Percentiles rank a stretch among this genome's conserved stretches.
Evolutionary conservation across 2,888 invertebrate genomes (phyloP).

Genomic region (Erpobdella octoculata): DNA sequence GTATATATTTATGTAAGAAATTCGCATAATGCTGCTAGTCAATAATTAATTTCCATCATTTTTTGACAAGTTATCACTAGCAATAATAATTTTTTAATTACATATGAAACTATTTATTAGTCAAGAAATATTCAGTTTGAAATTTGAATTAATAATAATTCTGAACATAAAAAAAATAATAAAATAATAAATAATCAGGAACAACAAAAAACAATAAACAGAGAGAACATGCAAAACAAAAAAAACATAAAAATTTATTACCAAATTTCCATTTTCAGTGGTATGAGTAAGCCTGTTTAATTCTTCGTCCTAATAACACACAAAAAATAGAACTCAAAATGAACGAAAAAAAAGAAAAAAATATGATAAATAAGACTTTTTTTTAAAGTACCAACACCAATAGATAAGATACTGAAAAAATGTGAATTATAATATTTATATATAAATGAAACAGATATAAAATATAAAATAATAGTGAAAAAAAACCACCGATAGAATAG

Average conservation of each 20-base stretch:
- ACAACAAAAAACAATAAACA: background rate
- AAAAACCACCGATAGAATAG: background rate
- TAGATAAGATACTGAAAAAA: too few species aligned
- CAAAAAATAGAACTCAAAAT: background rate
- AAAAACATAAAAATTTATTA: too few species aligned
- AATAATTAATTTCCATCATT: too few species aligned
- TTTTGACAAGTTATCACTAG: too few species aligned
- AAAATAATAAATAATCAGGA: background rate
- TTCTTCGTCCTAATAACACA: background rate
- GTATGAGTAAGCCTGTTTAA: conserved; percentile 8
- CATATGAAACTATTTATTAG: background rate
- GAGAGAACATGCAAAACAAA: background rate
- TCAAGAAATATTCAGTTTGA: background rate
- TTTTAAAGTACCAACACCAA: too few species aligned
- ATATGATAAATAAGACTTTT: too few species aligned
- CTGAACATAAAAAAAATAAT: background rate
- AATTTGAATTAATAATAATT: background rate
- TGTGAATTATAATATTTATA: background rate
- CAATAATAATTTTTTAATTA: background rate
- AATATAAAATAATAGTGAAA: too few species aligned
- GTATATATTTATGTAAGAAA: background rate
- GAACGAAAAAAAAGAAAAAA: background rate
- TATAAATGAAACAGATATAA: background rate
- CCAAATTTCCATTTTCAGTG: conserved; percentile 4
- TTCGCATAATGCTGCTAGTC: background rate